phyloP scores from a whole-genome alignment of 2,113 vertebrate genomes.

The Synodontis membranacea region DNA sequence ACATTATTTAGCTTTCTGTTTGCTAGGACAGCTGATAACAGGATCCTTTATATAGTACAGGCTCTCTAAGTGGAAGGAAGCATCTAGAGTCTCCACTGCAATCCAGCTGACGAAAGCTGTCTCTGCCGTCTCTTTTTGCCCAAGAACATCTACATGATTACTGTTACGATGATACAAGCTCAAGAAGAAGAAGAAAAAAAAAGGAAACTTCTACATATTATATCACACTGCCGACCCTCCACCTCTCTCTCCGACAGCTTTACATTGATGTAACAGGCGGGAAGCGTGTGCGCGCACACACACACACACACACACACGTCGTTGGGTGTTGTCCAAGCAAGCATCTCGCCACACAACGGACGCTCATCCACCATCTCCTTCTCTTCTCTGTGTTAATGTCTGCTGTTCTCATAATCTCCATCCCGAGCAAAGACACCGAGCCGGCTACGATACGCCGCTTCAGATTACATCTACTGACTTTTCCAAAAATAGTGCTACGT shows the following conservation, averaged over 20 bases:
- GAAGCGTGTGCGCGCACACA: fast-evolving
- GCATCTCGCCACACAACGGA: background rate
- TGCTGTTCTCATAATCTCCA: background rate
- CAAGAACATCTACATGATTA: background rate
- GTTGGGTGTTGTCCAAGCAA: background rate
- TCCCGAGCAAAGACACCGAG: background rate
- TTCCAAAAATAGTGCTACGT: background rate
- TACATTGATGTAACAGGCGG: background rate
- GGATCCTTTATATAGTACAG: background rate
- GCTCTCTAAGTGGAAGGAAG: background rate
- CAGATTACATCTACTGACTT: background rate
- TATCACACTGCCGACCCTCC: background rate
- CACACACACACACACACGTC: background rate
- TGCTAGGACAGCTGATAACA: background rate
- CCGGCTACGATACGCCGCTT: background rate
- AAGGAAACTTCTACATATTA: no score
- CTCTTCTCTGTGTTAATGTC: background rate
- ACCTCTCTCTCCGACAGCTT: background rate
- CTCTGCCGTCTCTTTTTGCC: background rate
- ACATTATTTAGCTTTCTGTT: background rate
- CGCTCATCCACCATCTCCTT: background rate
- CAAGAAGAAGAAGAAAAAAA: background rate
- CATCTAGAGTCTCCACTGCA: background rate
- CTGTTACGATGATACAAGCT: no score
- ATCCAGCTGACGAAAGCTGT: background rate